Base-by-base conservation (phyloP, 2,888 invertebrate genomes). In the Notodonta dromedarius region DNA sequence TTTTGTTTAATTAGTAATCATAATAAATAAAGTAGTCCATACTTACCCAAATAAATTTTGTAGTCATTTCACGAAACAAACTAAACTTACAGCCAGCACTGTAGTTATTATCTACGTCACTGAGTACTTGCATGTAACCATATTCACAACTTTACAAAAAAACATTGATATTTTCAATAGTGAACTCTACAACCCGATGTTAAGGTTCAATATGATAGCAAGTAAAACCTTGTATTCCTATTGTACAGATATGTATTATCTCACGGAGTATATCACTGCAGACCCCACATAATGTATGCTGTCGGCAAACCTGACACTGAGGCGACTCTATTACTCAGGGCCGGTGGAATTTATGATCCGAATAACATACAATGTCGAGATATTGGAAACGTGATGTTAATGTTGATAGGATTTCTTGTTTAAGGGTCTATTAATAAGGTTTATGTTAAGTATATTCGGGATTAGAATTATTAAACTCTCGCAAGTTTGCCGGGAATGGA, bases 301-400 rank as follows among this genome's bases (percentile, higher is more conserved):
- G 86, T 83, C 86, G 80, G 83, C 88, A 85, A 84, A 79, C 78
- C 84, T 85, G 87, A 88, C 85, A 84, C 77, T 70, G 69, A 81
- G 82, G 82, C 84, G 84, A 89, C 85, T 90, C 86, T 87, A 88
- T 89, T 87, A 87, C 86, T 87, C 86, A 86, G 80, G 74, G 81
- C 79, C 76, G 81, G 77, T 78, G 84, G 84, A 89, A 90, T 90
- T 89, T 91, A 90, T 90, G 88, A 87, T 86, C 82, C 86, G 81
- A 87, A 88, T 87, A 89, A 87, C 84, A 87, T 77, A 80, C 76
- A 81, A 78, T 83, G 85, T 82, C 78, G 76, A 87, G 86, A 86
- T 90, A 91, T 90, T 91, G 88, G 89, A 90, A 86, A 91, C 90
- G 90, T 90, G 91, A 89, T 84, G 78, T 71, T 79, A 88, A 86